phyloP scores from a whole-genome alignment of 2,797 vertebrate species.

The Gastrophryne carolinensis region DNA sequence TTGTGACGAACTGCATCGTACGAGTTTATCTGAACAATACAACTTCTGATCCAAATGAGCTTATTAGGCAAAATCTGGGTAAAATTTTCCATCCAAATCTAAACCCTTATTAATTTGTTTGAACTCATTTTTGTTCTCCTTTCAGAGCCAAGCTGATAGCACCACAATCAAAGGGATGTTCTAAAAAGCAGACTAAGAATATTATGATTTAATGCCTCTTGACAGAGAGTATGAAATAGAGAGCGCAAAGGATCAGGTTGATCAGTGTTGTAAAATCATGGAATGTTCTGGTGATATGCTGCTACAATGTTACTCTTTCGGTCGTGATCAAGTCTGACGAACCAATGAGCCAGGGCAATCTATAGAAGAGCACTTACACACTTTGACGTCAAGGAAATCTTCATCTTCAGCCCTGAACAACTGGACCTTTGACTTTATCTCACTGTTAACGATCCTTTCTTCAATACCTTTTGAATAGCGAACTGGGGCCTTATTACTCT shows the following conservation, averaged over 20 bases:
- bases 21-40: no score
- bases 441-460: no score
- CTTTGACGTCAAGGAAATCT: not conserved
- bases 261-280: no score
- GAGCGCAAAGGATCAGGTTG: no score
- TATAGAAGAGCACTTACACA: not conserved
- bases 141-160: constrained; percentile 17
- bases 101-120: not conserved
- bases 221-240: no score
- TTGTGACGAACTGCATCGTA: no score
- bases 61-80: no score
- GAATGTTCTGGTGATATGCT: not conserved
- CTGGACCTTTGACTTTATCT: no score
- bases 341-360: not conserved
- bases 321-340: not conserved
- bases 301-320: constrained; percentile 17
- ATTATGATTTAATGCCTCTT: not conserved
- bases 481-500: no score
- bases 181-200: not conserved
- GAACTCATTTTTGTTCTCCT: not conserved
- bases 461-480: no score
- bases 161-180: constrained; percentile 6
- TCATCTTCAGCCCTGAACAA: not conserved
- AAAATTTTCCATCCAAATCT: no score
- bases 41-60: no score